Percentiles rank a stretch among this genome's conserved stretches.
phyloP scores from a whole-genome alignment of 1,140 invertebrate genomes.

The Drosophila rhopaloa region DNA sequence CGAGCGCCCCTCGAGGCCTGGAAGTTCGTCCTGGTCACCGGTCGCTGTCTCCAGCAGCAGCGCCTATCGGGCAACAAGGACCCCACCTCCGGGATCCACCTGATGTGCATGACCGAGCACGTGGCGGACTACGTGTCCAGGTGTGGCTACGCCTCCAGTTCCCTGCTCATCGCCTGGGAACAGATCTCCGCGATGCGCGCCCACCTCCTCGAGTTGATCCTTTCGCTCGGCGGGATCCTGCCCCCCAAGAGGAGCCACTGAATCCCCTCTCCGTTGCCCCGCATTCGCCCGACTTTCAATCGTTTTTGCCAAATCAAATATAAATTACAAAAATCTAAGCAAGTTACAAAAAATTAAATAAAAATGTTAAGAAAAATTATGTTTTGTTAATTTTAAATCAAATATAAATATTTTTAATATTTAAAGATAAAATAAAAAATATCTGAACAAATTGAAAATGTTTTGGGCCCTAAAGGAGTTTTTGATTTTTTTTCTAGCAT shows the following conservation, averaged over 20 bases:
- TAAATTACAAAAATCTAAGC: not conserved
- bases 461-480: no score
- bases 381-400: no score
- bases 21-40: conserved; percentile 13
- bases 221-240: conserved; percentile 35
- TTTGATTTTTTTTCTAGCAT: no score
- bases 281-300: not conserved
- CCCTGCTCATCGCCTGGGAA: conserved; percentile 35
- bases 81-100: conserved; percentile 34
- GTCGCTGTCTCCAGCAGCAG: conserved; percentile 47
- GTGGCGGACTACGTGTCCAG: conserved; percentile 36
- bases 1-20: conserved; percentile 7
- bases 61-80: not conserved
- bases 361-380: not conserved
- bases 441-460: no score
- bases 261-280: not conserved
- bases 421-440: no score
- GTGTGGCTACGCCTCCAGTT: conserved; percentile 50
- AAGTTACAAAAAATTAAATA: not conserved
- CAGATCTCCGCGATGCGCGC: conserved; percentile 35
- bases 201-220: conserved; percentile 34
- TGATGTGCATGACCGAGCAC: conserved; percentile 50
- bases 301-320: not conserved
- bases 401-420: no score
- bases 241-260: not conserved